phyloP scores from a whole-genome alignment of 1,140 invertebrate genomes.

The Ostrea edulis region DNA sequence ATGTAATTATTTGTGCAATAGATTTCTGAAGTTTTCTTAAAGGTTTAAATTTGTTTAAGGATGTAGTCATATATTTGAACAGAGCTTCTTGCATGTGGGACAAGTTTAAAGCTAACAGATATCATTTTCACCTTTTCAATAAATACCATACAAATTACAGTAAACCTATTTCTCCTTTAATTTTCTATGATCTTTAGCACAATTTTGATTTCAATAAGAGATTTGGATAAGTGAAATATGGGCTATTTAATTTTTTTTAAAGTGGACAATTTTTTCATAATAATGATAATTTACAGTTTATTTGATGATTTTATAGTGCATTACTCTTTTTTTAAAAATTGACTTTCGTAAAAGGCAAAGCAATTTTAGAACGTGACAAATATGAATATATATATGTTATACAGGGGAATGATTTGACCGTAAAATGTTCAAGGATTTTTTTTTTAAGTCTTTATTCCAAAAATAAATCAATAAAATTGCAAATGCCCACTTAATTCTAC shows the following conservation, averaged over 20 bases:
- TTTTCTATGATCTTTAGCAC: not conserved
- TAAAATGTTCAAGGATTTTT: not conserved
- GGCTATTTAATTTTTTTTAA: not conserved
- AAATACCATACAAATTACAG: not conserved
- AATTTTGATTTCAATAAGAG: not conserved
- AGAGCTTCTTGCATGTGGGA: slow-evolving; percentile 2
- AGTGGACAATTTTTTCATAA: not conserved
- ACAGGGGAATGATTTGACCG: not conserved
- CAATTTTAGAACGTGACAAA: too few species aligned
- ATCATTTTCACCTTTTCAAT: slow-evolving; percentile 1
- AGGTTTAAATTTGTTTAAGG: slow-evolving; percentile 25
- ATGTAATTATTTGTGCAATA: slow-evolving; percentile 15
- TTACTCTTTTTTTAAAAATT: not conserved
- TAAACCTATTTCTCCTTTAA: not conserved
- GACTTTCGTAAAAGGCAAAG: not conserved
- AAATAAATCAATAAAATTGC: too few species aligned
- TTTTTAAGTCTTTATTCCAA: not conserved
- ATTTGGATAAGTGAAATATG: not conserved
- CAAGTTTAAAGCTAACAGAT: slow-evolving; percentile 18
- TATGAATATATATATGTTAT: too few species aligned
- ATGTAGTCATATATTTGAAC: slow-evolving; percentile 24
- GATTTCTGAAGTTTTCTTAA: slow-evolving; percentile 27
- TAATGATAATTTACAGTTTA: not conserved
- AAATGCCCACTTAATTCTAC: too few species aligned
- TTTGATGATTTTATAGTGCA: not conserved